Evolutionary conservation across 2,797 vertebrate species (phyloP).

Genomic region (Ctenochaetus hawaiiensis): DNA sequence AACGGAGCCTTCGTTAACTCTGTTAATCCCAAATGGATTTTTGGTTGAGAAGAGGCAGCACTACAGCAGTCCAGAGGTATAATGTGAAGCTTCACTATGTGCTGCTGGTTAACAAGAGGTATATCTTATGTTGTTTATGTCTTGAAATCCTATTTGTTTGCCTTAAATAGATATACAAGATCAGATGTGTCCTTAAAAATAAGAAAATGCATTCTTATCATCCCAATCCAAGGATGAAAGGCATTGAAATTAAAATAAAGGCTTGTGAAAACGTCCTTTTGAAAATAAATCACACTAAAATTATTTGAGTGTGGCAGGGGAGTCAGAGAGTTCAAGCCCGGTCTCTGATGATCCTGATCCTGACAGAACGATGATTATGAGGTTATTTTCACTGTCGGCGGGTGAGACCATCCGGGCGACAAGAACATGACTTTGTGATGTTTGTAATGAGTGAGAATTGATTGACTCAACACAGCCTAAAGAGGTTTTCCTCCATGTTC

Average conservation of each 20-base stretch:
- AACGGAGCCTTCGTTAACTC: conserved; percentile 78
- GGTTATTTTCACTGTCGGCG: conserved; percentile 86
- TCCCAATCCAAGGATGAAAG: conserved; percentile 19
- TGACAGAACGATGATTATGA: conserved; percentile 87
- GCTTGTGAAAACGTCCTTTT: conserved; percentile 19
- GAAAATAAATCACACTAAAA: conserved; percentile 35
- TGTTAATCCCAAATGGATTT: conserved; percentile 81
- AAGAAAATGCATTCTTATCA: conserved; percentile 9
- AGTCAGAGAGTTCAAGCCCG: conserved; percentile 62
- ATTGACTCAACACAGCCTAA: conserved; percentile 85
- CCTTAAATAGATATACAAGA: conserved; percentile 22
- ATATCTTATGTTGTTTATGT: conserved; percentile 9
- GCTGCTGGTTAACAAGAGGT: conserved; percentile 27
- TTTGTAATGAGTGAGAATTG: conserved; percentile 90
- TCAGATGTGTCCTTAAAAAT: conserved; percentile 13
- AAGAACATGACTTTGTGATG: conserved; percentile 88
- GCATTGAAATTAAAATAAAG: conserved; percentile 10
- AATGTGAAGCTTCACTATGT: conserved; percentile 37
- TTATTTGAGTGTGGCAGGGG: conserved; percentile 45
- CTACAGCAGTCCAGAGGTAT: conserved; percentile 34
- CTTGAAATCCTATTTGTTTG: conserved; percentile 14
- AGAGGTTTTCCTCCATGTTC: conserved; percentile 72
- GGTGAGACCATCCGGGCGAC: conserved; percentile 88
- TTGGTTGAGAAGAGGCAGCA: conserved; percentile 44
- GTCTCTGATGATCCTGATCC: conserved; percentile 74